Percentiles rank a stretch among this genome's conserved stretches.
Conservation (phyloP, 2,888 invertebrate species). For the Eristalis intricaria region DNA sequence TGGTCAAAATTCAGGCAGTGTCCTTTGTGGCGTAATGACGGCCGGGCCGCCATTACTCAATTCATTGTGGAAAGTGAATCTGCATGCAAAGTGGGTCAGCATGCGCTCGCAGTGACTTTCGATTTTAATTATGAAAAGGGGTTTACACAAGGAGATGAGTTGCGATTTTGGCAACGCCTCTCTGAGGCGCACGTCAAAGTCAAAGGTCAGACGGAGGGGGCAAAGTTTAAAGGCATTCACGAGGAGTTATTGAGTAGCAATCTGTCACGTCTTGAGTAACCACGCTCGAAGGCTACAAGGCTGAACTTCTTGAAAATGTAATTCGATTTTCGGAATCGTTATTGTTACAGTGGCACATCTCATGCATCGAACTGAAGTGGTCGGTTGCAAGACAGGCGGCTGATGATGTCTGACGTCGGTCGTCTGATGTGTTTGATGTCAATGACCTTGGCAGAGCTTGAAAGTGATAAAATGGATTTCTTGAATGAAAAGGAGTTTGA, state of each 20-base stretch:
- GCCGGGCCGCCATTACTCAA: slow-evolving; percentile 10
- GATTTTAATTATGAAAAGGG: slow-evolving; percentile 19
- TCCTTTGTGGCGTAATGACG: slow-evolving; percentile 48
- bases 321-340: not conserved
- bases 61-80: slow-evolving; percentile 7
- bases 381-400: not conserved
- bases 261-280: slow-evolving; percentile 44
- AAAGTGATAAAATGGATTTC: not conserved
- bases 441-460: not conserved
- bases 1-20: slow-evolving; percentile 8
- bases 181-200: slow-evolving; percentile 39
- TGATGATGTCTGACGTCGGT: not conserved
- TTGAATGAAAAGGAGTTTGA: not conserved
- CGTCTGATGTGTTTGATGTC: not conserved
- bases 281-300: slow-evolving; percentile 48
- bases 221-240: not conserved
- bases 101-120: slow-evolving; percentile 29
- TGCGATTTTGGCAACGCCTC: slow-evolving; percentile 21
- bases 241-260: slow-evolving; percentile 2
- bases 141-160: slow-evolving; percentile 38
- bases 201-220: slow-evolving; percentile 29
- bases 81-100: slow-evolving; percentile 41
- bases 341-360: not conserved
- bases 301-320: not conserved
- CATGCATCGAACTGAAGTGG: slow-evolving; percentile 24